Percentiles rank a stretch among this genome's conserved stretches.
These are phyloP conservation scores for Chondrosia reniformis DNA, from an alignment of 37 sponge, comb jelly and placozoan genomes.

Conservation along the genomic window DNA sequence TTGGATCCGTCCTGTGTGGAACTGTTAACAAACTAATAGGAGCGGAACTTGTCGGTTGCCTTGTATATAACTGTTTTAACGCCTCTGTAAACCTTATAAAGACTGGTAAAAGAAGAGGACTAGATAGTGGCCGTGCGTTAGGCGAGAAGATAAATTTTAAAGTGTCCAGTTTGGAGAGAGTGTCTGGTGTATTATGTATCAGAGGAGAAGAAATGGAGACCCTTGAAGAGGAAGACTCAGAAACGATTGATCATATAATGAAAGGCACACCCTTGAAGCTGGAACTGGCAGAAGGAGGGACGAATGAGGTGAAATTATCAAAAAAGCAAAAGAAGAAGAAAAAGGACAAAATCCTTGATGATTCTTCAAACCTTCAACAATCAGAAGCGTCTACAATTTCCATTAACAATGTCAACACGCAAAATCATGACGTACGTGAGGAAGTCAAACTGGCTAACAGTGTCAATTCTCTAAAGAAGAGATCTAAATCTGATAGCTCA, in stretches of 20 bases:
- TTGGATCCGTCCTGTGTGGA: slow-evolving; percentile 42
- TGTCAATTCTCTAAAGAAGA: no score
- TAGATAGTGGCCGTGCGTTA: no score
- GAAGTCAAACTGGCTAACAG: no score
- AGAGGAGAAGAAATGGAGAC: neutral
- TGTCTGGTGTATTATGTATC: slow-evolving; percentile 12
- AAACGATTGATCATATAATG: neutral
- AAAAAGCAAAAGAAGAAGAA: neutral
- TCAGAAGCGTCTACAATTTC: no score
- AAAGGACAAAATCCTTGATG: neutral
- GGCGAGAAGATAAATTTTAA: neutral
- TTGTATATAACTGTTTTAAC: slow-evolving; percentile 68
- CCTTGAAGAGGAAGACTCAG: neutral
- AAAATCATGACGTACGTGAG: no score
- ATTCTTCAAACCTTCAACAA: neutral
- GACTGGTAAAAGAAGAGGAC: neutral
- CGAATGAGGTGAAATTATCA: neutral
- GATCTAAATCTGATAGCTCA: no score
- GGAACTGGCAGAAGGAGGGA: neutral
- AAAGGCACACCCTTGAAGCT: neutral
- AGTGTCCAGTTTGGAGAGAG: neutral
- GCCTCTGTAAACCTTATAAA: slow-evolving; percentile 29
- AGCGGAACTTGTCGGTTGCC: slow-evolving; percentile 49
- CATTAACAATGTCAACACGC: no score
- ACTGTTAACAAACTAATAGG: slow-evolving; percentile 44